phyloP scores from a whole-genome alignment of 2,797 vertebrate genomes.

The Sparus aurata region DNA sequence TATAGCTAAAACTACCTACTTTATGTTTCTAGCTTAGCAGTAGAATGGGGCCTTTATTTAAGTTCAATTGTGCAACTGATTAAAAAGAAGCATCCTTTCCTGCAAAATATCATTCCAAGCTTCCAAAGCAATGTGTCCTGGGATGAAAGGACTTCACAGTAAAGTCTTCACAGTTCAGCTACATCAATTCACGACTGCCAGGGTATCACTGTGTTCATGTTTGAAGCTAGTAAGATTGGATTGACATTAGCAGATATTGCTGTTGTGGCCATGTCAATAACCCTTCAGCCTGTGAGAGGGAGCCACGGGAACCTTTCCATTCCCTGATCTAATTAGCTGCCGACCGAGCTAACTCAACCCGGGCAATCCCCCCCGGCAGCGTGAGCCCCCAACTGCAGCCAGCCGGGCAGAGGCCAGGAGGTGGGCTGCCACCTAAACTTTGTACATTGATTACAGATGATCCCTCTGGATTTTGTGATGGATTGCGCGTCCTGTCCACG shows the following conservation, averaged over 20 bases:
- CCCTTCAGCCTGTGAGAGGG: conserved; percentile 64
- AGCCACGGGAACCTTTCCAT: conserved; percentile 64
- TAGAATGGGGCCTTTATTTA: background rate
- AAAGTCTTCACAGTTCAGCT: conserved; percentile 35
- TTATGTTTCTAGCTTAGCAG: background rate
- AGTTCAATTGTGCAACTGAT: too few relatives aligned
- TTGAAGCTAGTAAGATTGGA: conserved; percentile 58
- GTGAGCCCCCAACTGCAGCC: conserved; percentile 59
- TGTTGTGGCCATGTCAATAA: conserved; percentile 76
- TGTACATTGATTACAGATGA: conserved; percentile 82
- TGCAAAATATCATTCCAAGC: background rate
- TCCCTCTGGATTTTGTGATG: conserved; percentile 73
- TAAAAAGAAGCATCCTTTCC: background rate
- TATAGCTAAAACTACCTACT: background rate
- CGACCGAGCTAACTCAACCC: conserved; percentile 71
- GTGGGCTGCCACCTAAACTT: conserved; percentile 78
- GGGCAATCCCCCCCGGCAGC: conserved; percentile 48
- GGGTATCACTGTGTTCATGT: conserved; percentile 44
- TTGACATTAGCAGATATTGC: conserved; percentile 73
- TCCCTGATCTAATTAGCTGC: conserved; percentile 82
- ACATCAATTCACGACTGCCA: conserved; percentile 15
- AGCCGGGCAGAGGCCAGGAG: conserved; percentile 72
- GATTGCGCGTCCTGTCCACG: conserved; percentile 60
- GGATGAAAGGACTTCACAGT: conserved; percentile 7
- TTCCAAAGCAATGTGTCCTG: background rate